Conservation (phyloP, 2,113 vertebrate species). For the Cyanocitta stelleri region DNA sequence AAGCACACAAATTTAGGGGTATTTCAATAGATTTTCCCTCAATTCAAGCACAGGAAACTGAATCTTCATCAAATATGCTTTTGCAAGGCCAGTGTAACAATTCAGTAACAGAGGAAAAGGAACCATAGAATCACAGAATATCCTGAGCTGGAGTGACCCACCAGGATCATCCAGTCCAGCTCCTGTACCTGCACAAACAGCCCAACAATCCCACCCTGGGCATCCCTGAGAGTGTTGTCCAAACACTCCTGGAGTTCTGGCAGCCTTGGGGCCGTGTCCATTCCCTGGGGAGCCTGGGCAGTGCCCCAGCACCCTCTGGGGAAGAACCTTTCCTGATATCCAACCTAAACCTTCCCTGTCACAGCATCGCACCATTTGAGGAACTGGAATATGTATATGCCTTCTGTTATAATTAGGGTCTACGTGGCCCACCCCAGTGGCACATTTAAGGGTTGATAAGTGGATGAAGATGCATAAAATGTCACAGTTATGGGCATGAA, state of each 20-base stretch:
- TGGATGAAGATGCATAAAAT: neutral
- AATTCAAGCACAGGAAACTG: neutral
- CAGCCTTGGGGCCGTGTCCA: neutral
- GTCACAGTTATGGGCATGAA: neutral
- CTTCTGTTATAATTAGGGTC: neutral
- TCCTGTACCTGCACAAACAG: neutral
- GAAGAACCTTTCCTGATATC: neutral
- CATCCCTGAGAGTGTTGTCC: rapidly evolving
- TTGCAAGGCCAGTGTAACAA: neutral
- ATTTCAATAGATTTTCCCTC: neutral
- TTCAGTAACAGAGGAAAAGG: neutral
- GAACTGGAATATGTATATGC: neutral
- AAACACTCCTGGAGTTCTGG: neutral
- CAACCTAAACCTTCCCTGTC: rapidly evolving
- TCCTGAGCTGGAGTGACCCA: neutral
- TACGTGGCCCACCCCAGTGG: neutral
- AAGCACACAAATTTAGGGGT: neutral
- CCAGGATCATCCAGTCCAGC: neutral
- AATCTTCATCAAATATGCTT: neutral
- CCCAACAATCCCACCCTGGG: neutral
- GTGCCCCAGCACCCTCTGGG: neutral
- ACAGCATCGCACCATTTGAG: neutral
- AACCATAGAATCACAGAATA: neutral
- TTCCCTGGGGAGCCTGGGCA: neutral
- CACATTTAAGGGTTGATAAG: neutral